Evolutionary conservation across 2,797 vertebrate genomes (phyloP), one percentile per base, ranked within the genome.

Genomic region (Brotula barbata): DNA sequence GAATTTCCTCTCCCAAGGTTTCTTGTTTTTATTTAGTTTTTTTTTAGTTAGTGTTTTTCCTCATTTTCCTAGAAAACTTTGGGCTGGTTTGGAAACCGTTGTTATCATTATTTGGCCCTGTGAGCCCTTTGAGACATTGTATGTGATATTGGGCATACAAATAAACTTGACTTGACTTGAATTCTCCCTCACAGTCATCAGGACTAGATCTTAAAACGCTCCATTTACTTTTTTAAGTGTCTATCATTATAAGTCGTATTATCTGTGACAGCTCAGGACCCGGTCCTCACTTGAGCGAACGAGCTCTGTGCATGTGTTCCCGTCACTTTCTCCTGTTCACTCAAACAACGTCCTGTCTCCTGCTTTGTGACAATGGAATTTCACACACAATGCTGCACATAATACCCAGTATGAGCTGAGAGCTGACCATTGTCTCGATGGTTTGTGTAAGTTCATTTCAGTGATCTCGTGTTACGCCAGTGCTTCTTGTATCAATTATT

Each of bases 401-500:
- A n/a, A 10, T 1, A 16, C 8, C 3, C 3, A 16, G 49, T 45
- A 42, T 58, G n/a, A 20, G 5, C 43, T 31, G 5, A 34, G 22
- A 43, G 48, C 39, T 16, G 14, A n/a, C 17, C 17, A 58, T 41
- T n/a, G 41, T 44, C 15, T 13, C 7, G 13, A 1, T 1, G 7
- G 13, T 55, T 12, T 40, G 42, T 44, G 5, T 47, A 37, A 12
- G 5, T 36, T 39, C 22, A 31, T n/a, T 21, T 54, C 31, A 45
- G 45, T 46, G 68, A 68, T 1, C 49, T 16, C 17, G 46, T 47
- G 55, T 57, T 63, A 67, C 45, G 59, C 49, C 36, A 15, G 13
- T 16, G 37, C 34, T 54, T 47, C 31, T 28, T 44, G 22, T 50
- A 37, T 41, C 54, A 40, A 71, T 62, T 57, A 65, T 58, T 82